These are phyloP conservation scores for Platorchestia sp. DNA, from an alignment of 1,140 invertebrate genomes.

Conservation along the genomic window DNA sequence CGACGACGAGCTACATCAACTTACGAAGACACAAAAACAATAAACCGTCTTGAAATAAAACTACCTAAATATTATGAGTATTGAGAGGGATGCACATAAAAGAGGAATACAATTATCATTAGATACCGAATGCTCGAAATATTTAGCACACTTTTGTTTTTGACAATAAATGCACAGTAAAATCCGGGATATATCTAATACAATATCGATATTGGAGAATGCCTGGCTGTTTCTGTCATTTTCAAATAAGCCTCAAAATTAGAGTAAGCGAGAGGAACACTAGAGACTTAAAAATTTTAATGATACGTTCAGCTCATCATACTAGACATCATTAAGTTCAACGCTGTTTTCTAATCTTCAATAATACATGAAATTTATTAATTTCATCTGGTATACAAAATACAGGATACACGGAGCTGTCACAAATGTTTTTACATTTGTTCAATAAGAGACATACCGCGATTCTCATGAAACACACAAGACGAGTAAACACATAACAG, in stretches of 20 bases:
- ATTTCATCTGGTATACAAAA: neutral
- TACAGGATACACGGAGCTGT: neutral
- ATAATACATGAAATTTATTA: neutral
- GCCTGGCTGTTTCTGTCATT: too few relatives aligned
- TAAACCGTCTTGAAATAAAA: too few relatives aligned
- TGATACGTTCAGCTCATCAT: neutral
- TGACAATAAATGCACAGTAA: too few relatives aligned
- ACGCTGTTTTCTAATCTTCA: neutral
- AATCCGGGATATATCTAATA: neutral
- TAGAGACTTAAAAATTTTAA: neutral
- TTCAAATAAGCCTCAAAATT: neutral
- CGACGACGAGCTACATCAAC: too few relatives aligned
- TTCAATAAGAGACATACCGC: neutral
- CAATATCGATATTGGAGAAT: neutral
- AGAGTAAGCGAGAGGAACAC: neutral
- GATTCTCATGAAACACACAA: neutral
- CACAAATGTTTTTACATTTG: neutral
- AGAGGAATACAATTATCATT: too few relatives aligned
- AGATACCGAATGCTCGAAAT: too few relatives aligned
- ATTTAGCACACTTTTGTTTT: too few relatives aligned
- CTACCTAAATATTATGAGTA: too few relatives aligned
- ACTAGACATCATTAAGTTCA: neutral
- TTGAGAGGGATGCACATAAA: too few relatives aligned
- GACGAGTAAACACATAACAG: slow-evolving; percentile 13
- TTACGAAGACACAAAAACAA: too few relatives aligned